Base-by-base conservation (phyloP, 2,113 vertebrate genomes). In the Lepus europaeus region DNA sequence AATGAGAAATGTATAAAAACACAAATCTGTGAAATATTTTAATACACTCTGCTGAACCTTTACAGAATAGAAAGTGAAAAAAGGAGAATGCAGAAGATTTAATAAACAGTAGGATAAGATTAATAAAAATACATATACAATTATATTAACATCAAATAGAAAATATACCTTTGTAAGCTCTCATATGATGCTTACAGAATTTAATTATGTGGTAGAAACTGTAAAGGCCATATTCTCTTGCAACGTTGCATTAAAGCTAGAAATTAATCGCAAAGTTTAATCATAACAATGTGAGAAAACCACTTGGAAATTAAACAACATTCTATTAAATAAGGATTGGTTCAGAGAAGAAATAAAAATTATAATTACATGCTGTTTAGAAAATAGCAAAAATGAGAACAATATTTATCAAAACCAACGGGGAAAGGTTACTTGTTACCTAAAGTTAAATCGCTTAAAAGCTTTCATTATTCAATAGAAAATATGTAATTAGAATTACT, bases 191-290 rank as follows among this genome's bases (percentile, higher is more conserved):
- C 87, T 94, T 93, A 82, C 10, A 86, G 36, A 93, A 92, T 78
- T 90, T 94, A 97, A 96, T 96, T 92, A 96, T 36, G 39, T n/a
- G 16, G 56, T 23, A 76, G 66, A 94, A 77, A 92, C 64, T 36
- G 0, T 56, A 94, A 89, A 88, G 84, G 81, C 51, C 56, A 56
- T 29, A 53, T 80, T 94, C 74, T 86, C 68, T 36, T 76, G 61
- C 31, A 91, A 84, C 53, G 70, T 0, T 89, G 56, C 69, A 91
- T 87, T 93, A 92, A 93, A 92, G 73, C 66, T 96, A 94, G 63
- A 95, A 95, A 95, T 95, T 95, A 94, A 95, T 90, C 94, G 94
- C 25, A 70, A 92, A 93, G 63, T 79, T 3, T 74, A 95, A 96
- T 96, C 72, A 94, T 97, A 96, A 94, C 85, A 90, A 95, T 68